Conservation (phyloP, 2,113 vertebrate species). For the Urocolius indicus region DNA sequence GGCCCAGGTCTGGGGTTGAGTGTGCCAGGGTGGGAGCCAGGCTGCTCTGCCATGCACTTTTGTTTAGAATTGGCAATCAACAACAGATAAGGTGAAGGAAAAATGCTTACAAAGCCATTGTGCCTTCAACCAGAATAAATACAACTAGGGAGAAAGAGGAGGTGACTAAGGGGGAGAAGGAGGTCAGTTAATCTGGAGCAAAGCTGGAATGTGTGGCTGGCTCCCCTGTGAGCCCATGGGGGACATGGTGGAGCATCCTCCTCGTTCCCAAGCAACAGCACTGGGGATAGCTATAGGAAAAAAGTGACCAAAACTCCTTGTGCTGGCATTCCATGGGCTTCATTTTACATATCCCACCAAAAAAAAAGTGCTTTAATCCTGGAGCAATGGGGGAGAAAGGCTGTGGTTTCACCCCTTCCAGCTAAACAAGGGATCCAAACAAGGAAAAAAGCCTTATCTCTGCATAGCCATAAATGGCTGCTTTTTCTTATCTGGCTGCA, state of each 20-base stretch:
- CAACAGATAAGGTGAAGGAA: neutral
- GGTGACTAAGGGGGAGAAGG: neutral
- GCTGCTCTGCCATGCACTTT: accelerated
- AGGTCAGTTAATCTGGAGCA: neutral
- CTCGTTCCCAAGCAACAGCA: neutral
- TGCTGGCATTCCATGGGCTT: neutral
- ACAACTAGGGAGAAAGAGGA: neutral
- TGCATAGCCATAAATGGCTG: neutral
- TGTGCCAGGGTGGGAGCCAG: neutral
- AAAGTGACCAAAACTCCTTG: neutral
- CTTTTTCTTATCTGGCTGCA: neutral
- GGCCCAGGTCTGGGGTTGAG: neutral
- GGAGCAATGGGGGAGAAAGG: neutral
- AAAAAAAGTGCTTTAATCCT: neutral
- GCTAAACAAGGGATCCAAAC: neutral
- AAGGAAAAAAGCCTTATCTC: neutral
- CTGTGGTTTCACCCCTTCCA: neutral
- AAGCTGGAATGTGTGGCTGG: neutral
- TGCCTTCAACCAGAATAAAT: neutral
- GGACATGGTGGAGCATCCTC: neutral
- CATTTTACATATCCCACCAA: neutral
- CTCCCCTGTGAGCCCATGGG: accelerated
- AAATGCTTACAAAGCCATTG: neutral
- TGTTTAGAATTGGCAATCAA: neutral
- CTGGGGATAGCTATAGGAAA: neutral